Percentiles rank a stretch among this genome's conserved stretches.
Conservation (phyloP, 1,140 invertebrate genomes). For the Saccostrea glomerata region DNA sequence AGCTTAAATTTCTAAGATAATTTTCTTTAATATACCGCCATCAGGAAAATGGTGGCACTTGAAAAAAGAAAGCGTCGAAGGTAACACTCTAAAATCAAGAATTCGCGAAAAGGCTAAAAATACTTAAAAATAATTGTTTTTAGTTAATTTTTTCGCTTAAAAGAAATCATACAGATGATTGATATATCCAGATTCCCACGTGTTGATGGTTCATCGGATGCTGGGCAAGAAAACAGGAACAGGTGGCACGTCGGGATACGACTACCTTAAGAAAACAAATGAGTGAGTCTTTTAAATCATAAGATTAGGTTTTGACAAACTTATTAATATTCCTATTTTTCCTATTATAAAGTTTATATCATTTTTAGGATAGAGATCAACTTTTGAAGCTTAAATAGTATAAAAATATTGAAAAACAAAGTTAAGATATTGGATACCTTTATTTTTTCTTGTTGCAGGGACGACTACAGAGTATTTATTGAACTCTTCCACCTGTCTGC, state of each 20-base stretch:
- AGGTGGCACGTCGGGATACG: slow-evolving; percentile 47
- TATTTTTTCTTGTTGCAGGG: background rate
- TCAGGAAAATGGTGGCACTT: no score
- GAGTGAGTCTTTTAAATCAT: no score
- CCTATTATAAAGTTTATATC: background rate
- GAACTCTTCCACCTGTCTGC: background rate
- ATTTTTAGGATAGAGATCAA: background rate
- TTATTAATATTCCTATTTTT: background rate
- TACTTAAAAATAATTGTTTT: no score
- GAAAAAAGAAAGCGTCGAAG: no score
- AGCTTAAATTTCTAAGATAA: no score
- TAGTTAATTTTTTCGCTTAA: no score
- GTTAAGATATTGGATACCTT: background rate
- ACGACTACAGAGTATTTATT: background rate
- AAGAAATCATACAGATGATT: background rate
- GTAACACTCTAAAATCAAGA: no score
- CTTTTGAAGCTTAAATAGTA: no score
- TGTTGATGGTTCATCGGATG: slow-evolving; percentile 54
- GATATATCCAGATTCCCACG: background rate
- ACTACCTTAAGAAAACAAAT: slow-evolving; percentile 24
- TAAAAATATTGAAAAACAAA: background rate
- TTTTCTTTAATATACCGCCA: no score
- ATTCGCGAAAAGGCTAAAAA: no score
- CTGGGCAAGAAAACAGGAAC: slow-evolving; percentile 51
- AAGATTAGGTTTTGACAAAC: background rate